Evolutionary conservation across 2,888 invertebrate genomes (phyloP), one percentile per base, ranked within the genome.

Genomic region (Stenurella melanura): DNA sequence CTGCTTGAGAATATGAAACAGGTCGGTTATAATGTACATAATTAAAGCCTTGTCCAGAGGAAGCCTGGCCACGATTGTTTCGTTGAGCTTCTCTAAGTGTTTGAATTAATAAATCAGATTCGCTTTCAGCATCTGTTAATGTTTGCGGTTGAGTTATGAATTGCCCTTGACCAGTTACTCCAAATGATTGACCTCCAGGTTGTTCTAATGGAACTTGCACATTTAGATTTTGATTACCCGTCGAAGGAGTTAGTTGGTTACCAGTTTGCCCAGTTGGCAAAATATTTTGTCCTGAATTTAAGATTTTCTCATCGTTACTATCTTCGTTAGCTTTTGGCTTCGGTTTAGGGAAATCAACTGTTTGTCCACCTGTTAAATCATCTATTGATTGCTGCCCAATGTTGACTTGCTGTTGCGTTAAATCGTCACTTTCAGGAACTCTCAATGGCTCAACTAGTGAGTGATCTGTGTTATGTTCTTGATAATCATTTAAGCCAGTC

Each of bases 31-130:
- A 11, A 19, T 2, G 18, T 64, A 17, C 18, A 19, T 64, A 38
- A 18, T 9, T 64, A 17, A 64, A 64, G 17, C 38, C 6, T 19
- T 64, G 38, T 38, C 38, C 21, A 12, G 19, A n/a, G 6, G 61
- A 61, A n/a, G 50, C 0, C 61, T 61, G 61, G 26, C 15, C 26
- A 12, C 38, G 18, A 50, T 19, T 18, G 19, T 67, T 67, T 26
- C 17, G 50, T 19, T 18, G 18, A 21, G 17, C 5, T 12, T 63
- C 72, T 67, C 64, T 75, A 19, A 82, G 68, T 34, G 66, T 61
- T 72, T 77, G 56, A 57, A 81, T 79, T 19, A 84, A 72, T 34
- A 68, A 61, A 75, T 84, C 82, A 26, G 84, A 81, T 71, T 82
- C 80, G 26, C 67, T 71, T 78, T 84, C 80, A 26, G 84, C 83